Evolutionary conservation across 2,797 vertebrate genomes (phyloP).

Genomic region (Mormyrops attenuatus): DNA sequence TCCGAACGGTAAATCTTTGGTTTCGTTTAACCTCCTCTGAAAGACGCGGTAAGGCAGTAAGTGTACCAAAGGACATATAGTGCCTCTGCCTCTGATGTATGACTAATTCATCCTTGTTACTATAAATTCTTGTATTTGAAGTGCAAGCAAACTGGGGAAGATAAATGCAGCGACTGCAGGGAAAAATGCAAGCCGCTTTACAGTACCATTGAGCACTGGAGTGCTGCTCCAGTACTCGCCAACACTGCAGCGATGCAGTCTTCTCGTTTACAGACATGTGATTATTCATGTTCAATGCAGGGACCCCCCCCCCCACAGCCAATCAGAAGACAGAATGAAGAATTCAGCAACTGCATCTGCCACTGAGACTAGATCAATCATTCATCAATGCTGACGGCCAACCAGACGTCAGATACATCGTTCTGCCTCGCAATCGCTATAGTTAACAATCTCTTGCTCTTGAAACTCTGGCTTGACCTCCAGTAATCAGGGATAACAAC

Average conservation of each 20-base stretch:
- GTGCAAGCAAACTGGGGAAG: background rate
- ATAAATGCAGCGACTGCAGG: background rate
- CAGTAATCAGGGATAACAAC: conserved; percentile 5
- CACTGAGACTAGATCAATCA: background rate
- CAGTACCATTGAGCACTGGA: background rate
- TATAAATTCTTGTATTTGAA: conserved; percentile 7
- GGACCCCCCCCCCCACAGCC: background rate
- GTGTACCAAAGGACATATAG: background rate
- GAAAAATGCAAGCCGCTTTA: background rate
- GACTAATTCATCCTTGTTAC: background rate
- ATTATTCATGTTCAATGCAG: background rate
- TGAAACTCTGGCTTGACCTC: background rate
- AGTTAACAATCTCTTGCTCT: background rate
- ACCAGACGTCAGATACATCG: background rate
- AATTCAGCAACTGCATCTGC: background rate
- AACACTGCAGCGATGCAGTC: background rate
- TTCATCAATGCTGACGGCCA: background rate
- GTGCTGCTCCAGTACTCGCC: background rate
- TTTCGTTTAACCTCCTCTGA: conserved; percentile 4
- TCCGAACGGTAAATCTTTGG: background rate
- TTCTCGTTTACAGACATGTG: background rate
- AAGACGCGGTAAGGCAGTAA: background rate
- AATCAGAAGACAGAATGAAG: background rate
- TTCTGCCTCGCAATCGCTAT: background rate
- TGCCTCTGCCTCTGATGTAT: background rate